phyloP scores from a whole-genome alignment of 2,888 invertebrate genomes.

The Zelleria hepariella region DNA sequence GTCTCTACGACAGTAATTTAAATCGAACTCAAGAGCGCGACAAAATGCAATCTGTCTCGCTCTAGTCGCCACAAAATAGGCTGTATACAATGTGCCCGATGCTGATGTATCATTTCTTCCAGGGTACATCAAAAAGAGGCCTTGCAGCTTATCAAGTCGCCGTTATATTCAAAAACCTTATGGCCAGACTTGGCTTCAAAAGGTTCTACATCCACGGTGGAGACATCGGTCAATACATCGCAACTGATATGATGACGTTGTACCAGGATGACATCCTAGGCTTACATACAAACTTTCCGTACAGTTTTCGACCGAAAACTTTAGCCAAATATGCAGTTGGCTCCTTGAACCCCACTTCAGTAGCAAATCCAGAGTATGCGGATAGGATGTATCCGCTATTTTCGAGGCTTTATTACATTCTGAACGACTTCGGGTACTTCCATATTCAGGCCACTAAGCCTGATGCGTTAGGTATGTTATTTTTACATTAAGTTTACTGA shows the following conservation, averaged over 20 bases:
- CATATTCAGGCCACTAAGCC: conserved; percentile 87
- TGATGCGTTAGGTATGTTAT: conserved; percentile 78
- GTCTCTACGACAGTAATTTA: too few species aligned
- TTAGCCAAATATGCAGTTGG: background rate
- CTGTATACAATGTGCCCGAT: too few species aligned
- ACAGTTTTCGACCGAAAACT: background rate
- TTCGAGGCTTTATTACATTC: background rate
- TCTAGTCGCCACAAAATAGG: too few species aligned
- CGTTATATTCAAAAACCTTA: conserved; percentile 75
- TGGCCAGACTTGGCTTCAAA: conserved; percentile 77
- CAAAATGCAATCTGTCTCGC: too few species aligned
- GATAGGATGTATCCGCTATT: conserved; percentile 8
- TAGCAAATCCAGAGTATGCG: background rate
- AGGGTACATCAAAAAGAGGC: conserved; percentile 71
- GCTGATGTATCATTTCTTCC: background rate
- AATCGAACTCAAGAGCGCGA: too few species aligned
- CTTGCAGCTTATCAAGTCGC: conserved; percentile 70
- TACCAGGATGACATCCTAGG: conserved; percentile 46
- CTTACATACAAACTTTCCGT: background rate
- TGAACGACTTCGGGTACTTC: conserved; percentile 29
- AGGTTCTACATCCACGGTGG: conserved; percentile 80
- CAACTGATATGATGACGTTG: conserved; percentile 58
- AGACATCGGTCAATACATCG: conserved; percentile 76
- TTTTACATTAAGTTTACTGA: too few species aligned
- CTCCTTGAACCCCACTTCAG: background rate